Evolutionary conservation across 1,140 invertebrate genomes (phyloP).

Genomic region (Halesus radiatus): DNA sequence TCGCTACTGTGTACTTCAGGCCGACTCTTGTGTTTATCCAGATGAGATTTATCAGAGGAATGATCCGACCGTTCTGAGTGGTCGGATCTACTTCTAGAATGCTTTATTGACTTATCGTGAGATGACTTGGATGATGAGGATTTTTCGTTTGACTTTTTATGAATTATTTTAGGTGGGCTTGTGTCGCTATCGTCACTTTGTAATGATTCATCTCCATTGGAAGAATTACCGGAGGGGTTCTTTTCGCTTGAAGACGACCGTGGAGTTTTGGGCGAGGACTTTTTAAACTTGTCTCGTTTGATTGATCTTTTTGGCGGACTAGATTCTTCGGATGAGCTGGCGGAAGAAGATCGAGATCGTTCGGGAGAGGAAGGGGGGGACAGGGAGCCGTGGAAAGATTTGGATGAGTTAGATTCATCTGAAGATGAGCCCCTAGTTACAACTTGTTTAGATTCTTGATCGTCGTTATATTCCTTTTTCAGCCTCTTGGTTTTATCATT

Average conservation of each 20-base stretch:
- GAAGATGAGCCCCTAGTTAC: background rate
- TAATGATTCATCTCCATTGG: slow-evolving; percentile 3
- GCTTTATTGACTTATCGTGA: slow-evolving; percentile 42
- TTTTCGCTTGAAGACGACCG: slow-evolving; percentile 25
- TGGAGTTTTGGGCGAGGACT: background rate
- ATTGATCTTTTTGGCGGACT: background rate
- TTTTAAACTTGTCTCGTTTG: background rate
- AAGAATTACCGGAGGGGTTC: background rate
- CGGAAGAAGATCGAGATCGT: slow-evolving; percentile 13
- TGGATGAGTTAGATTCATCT: background rate
- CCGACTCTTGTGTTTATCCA: slow-evolving; percentile 28
- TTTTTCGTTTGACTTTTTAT: slow-evolving; percentile 11
- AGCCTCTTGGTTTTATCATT: slow-evolving; percentile 33
- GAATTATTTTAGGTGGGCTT: slow-evolving; percentile 4
- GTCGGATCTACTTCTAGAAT: slow-evolving; percentile 18
- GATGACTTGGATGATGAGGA: slow-evolving; percentile 28
- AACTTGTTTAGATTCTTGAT: background rate
- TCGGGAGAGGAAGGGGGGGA: background rate
- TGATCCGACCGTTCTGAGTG: slow-evolving; percentile 5
- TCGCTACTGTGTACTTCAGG: background rate
- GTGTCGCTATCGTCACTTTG: background rate
- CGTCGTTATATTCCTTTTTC: slow-evolving; percentile 12
- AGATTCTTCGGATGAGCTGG: slow-evolving; percentile 29
- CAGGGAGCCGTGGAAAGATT: background rate
- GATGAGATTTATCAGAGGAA: slow-evolving; percentile 23